phyloP scores from a whole-genome alignment of 2,797 vertebrate species.

The Garrulus glandarius region DNA sequence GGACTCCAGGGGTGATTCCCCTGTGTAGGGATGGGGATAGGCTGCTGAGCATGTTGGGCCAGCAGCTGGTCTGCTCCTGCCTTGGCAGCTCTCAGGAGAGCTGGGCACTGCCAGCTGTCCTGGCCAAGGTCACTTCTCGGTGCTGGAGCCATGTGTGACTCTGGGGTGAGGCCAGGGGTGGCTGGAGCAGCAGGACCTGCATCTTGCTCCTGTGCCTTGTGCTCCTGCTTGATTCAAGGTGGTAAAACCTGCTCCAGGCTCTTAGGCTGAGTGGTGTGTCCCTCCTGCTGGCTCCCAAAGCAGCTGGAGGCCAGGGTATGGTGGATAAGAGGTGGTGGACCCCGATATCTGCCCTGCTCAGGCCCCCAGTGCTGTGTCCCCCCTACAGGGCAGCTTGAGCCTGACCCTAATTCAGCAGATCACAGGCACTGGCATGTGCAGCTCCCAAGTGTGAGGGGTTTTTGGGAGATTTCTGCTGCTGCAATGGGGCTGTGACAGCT shows the following conservation, averaged over 20 bases:
- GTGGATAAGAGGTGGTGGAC: not conserved
- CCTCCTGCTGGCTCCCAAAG: not conserved
- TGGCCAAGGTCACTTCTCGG: not conserved
- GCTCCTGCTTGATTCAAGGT: not conserved
- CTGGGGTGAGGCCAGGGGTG: not conserved
- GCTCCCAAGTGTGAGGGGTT: fast-evolving
- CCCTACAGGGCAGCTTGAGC: fast-evolving
- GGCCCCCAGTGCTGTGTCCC: fast-evolving
- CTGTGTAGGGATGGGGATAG: fast-evolving
- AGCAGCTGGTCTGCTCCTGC: not conserved
- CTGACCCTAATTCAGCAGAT: not conserved
- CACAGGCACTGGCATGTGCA: fast-evolving
- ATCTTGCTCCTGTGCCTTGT: not conserved
- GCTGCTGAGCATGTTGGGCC: fast-evolving
- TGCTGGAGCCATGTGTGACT: fast-evolving
- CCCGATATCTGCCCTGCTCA: not conserved
- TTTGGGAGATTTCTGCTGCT: not conserved
- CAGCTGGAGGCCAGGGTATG: not conserved
- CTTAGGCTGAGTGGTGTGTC: not conserved
- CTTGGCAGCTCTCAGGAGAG: not conserved
- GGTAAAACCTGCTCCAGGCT: not conserved
- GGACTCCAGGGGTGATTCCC: fast-evolving
- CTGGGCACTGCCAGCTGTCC: not conserved
- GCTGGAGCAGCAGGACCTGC: not conserved
- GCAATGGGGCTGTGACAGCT: not conserved